Evolutionary conservation across 2,888 invertebrate genomes (phyloP).

Genomic region (Pomacea canaliculata): DNA sequence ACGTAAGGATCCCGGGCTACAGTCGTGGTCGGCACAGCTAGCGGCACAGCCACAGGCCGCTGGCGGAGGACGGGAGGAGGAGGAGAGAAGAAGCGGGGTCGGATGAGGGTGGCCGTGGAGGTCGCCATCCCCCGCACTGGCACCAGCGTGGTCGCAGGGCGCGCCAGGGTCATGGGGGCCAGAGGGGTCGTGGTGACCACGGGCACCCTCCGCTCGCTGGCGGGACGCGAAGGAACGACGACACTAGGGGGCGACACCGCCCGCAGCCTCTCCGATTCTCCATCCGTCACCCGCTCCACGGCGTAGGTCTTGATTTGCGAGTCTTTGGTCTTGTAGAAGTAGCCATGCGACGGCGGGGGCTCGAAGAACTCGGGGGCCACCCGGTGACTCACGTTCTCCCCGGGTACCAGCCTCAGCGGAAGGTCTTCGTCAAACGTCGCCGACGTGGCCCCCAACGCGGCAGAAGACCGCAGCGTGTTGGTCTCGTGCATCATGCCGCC

Average conservation of each 20-base stretch:
- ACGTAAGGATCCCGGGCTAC: slow-evolving; percentile 25
- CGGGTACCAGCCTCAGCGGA: slow-evolving; percentile 39
- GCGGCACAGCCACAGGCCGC: slow-evolving; percentile 37
- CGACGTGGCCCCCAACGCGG: slow-evolving; percentile 20
- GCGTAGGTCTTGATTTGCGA: slow-evolving; percentile 60
- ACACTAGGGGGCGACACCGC: slow-evolving; percentile 23
- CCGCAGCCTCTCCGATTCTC: slow-evolving; percentile 19
- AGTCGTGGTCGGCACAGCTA: slow-evolving; percentile 23
- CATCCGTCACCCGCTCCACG: slow-evolving; percentile 41
- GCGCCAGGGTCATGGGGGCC: slow-evolving; percentile 14
- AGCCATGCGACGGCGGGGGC: slow-evolving; percentile 59
- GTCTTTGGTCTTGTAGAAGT: slow-evolving; percentile 59
- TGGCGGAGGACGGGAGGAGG: slow-evolving; percentile 49
- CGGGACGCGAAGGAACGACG: slow-evolving; percentile 13
- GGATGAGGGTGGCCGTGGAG: slow-evolving; percentile 23
- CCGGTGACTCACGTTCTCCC: background rate
- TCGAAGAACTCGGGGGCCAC: slow-evolving; percentile 57
- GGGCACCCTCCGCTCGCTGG: slow-evolving; percentile 8
- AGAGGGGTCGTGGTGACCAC: background rate
- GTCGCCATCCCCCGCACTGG: slow-evolving; percentile 19
- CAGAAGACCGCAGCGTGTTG: slow-evolving; percentile 19
- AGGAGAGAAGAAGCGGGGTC: slow-evolving; percentile 59
- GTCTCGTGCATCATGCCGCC: background rate
- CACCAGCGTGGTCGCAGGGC: slow-evolving; percentile 18
- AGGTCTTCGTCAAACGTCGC: slow-evolving; percentile 18